phyloP scores from a whole-genome alignment of 2,797 vertebrate genomes.

The Leptodactylus fallax region DNA sequence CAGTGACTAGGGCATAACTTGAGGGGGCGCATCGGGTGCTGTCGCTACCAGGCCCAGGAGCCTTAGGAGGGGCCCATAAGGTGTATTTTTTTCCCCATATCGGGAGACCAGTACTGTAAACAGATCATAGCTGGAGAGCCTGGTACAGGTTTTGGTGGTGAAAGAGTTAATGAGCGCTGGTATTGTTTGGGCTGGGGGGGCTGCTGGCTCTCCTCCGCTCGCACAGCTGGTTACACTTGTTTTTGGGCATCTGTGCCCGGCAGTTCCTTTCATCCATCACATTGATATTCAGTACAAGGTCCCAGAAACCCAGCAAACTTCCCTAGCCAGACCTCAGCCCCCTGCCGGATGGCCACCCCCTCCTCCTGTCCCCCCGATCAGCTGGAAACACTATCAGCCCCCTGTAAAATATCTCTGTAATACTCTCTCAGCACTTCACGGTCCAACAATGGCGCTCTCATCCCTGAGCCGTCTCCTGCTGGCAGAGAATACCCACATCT shows the following conservation, averaged over 20 bases:
- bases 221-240: slow-evolving; percentile 51
- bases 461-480: background rate
- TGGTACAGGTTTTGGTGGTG: background rate
- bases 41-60: too few relatives aligned
- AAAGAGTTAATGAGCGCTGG: background rate
- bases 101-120: too few relatives aligned
- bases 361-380: background rate
- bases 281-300: slow-evolving; percentile 49
- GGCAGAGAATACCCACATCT: background rate
- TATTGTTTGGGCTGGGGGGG: background rate
- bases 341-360: background rate
- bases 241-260: slow-evolving; percentile 34
- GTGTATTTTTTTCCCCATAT: too few relatives aligned
- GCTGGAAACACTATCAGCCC: background rate
- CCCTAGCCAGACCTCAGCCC: slow-evolving; percentile 17
- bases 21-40: too few relatives aligned
- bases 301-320: slow-evolving; percentile 9
- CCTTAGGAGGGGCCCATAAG: too few relatives aligned
- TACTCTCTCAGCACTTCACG: background rate
- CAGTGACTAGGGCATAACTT: too few relatives aligned
- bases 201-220: background rate
- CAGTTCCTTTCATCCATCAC: slow-evolving; percentile 16
- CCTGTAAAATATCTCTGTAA: slow-evolving; percentile 8
- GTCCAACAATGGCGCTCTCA: slow-evolving; percentile 11
- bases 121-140: too few relatives aligned